Evolutionary conservation across 2,797 vertebrate species (phyloP), one percentile per base, ranked within the genome.

Genomic region (Schizopygopsis malacanthus): DNA sequence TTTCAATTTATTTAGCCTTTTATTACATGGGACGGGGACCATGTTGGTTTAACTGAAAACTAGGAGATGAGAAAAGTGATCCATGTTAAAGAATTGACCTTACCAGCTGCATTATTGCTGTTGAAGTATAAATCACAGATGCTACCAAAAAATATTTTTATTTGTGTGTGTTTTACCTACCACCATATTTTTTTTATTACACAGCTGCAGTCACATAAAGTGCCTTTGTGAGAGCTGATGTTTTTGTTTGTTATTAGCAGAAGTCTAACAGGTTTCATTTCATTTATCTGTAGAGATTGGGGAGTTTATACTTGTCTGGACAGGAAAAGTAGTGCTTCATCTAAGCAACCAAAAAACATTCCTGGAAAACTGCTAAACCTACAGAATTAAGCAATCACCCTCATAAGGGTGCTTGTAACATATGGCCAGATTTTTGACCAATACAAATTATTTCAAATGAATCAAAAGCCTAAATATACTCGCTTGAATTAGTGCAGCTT

Each of bases 271-370:
- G 88, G 90, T 89, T 91, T 86, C 52, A 72, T 89, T 91, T 86
- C 52, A 72, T 90, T 56, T 84, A 79, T 85, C 67, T 90, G 80
- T 88, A 81, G 65, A 13, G 87, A 82, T 85, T 56, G 52, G 82
- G 61, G 79, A 69, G 59, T 39, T 50, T 20, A 72, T 91, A 92
- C 93, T 13, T 90, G 93, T 92, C 82, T 83, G 89, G 90, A 90
- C 94, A 89, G 85, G 93, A 90, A 80, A 77, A 82, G 4, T 85
- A 90, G 63, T 84, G 89, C 84, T 25, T 79, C 41, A 65, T 43
- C 37, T 16, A 41, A 79, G 39, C 45, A 37, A 39, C 63, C 33
- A 20, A 69, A 70, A 81, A 50, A 52, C 43, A 39, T 69, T 81
- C 45, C 18, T 67, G 11, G 11, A 47, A 45, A 80, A 22, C 61